Percentiles rank a stretch among this genome's conserved stretches.
phyloP scores from a whole-genome alignment of 2,797 vertebrate species.

The Anomalospiza imberbis region DNA sequence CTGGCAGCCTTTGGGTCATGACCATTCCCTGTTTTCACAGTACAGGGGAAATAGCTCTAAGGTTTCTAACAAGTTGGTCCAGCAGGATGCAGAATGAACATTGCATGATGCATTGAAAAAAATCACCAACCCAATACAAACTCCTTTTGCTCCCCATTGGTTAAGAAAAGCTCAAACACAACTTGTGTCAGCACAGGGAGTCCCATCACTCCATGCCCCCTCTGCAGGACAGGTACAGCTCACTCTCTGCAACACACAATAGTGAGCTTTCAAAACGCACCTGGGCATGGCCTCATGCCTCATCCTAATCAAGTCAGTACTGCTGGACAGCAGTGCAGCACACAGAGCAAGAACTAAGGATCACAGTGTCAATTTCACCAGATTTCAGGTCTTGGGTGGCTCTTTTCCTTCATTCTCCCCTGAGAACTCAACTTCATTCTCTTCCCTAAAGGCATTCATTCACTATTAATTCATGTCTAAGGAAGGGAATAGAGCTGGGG shows the following conservation, averaged over 20 bases:
- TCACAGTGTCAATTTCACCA: not conserved
- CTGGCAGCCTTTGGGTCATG: not conserved
- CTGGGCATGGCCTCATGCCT: fast-evolving
- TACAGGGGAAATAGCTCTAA: not conserved
- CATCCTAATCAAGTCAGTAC: not conserved
- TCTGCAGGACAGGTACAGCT: not conserved
- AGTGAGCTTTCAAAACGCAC: not conserved
- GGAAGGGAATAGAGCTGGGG: not conserved
- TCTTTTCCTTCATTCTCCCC: not conserved
- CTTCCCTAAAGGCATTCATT: slow-evolving; percentile 3
- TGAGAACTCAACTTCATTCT: not conserved
- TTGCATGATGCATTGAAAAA: not conserved
- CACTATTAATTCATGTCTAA: not conserved
- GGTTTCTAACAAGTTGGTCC: not conserved
- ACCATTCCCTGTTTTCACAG: not conserved
- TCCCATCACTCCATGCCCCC: not conserved
- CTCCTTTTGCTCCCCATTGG: not conserved
- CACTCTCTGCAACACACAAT: fast-evolving
- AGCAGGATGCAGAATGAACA: not conserved
- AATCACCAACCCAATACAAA: not conserved
- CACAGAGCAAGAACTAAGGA: not conserved
- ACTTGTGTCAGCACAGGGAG: not conserved
- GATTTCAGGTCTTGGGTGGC: not conserved
- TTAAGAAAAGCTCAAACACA: not conserved
- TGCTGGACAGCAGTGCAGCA: not conserved